These are phyloP conservation scores for Globodera rostochiensis DNA, from an alignment of 1,140 invertebrate species.

Conservation along the genomic window DNA sequence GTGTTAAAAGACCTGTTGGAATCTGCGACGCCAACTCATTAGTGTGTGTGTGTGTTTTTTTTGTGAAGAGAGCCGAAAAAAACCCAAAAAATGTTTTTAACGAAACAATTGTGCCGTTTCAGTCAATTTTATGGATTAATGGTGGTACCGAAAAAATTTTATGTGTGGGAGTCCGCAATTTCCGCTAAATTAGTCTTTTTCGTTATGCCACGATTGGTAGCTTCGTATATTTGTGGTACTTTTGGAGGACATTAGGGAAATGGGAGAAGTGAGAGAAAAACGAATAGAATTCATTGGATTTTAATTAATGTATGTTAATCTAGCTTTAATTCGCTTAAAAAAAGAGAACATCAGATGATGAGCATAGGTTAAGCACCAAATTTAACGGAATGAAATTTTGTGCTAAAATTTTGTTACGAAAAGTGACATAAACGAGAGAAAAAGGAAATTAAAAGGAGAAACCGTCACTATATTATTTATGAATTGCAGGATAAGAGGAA, in stretches of 20 bases:
- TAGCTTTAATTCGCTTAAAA: no score
- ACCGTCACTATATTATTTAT: slow-evolving; percentile 17
- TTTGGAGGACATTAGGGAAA: neutral
- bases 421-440: no score
- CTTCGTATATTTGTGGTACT: no score
- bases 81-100: neutral
- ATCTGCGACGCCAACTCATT: slow-evolving; percentile 15
- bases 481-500: neutral
- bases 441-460: slow-evolving; percentile 13
- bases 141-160: neutral
- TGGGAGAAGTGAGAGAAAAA: neutral
- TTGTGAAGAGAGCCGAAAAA: neutral
- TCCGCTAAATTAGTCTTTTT: slow-evolving; percentile 25
- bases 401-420: no score
- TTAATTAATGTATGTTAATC: no score
- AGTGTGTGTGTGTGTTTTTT: neutral
- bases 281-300: no score
- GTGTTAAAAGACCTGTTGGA: neutral
- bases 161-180: slow-evolving; percentile 4
- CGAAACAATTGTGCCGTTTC: slow-evolving; percentile 7
- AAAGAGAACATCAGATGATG: no score
- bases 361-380: no score
- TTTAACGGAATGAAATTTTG: no score
- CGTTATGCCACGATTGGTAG: no score
- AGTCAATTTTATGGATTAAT: slow-evolving; percentile 27